Base-by-base conservation (phyloP, 2,888 invertebrate species). In the Megalurothrips usitatus region DNA sequence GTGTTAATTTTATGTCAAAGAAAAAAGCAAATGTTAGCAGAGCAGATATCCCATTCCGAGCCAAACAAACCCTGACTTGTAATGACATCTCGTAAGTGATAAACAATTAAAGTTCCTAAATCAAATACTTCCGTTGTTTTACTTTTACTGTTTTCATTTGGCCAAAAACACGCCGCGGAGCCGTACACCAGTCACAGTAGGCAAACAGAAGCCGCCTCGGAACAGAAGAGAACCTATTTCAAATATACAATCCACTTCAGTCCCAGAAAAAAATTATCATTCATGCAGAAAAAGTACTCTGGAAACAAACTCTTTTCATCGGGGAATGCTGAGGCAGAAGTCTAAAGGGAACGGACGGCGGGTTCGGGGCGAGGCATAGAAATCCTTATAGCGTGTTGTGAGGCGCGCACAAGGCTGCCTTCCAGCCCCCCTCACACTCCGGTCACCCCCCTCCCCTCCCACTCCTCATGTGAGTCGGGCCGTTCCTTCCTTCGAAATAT, bases 311-410 rank as follows among this genome's bases (percentile, higher is more conserved):
- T 43, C 34, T 58, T 58, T 58, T 58, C 58, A 58, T 58, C 58
- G n/a, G n/a, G 14, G 58, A 52, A 19, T 52, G 34, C 52, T 52
- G 52, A 58, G 58, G 58, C 58, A 58, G 68, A 75, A 75, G 68
- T 75, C 68, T 75, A 75, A 75, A 26, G 26, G 68, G 23, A 26
- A 75, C 23, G 26, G 68, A 43, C 68, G 26, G 68, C 26, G 68
- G 68, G 68, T 26, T 75, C 68, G 68, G 68, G 17, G 68, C 68
- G 68, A 75, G 68, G 68, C 68, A 75, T 75, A 75, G 68, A 75
- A 75, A 75, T 75, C 68, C 68, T 75, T 75, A 75, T 75, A 75
- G 68, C 68, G 68, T 75, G 68, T 75, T 75, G 68, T 75, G 68
- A 23, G 68, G 68, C 68, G 26, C 58, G 17, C 34, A 43, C 34